phyloP scores from a whole-genome alignment of 2,113 vertebrate species.

The Myanophis thanlyinensis region DNA sequence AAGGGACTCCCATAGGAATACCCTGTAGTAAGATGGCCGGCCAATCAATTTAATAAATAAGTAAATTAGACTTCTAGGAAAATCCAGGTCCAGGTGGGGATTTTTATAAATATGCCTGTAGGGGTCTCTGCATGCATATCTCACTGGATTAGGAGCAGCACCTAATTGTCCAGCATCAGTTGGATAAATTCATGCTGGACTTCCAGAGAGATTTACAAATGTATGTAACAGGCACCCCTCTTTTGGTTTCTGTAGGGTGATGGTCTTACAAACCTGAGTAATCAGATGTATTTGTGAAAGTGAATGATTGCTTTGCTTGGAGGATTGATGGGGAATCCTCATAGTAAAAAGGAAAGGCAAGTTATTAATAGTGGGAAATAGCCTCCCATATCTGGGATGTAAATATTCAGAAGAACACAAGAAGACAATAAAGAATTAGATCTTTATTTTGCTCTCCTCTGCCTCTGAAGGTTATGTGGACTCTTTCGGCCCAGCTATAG shows the following conservation, averaged over 20 bases:
- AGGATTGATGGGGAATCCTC: background rate
- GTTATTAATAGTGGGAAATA: background rate
- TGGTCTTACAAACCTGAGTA: background rate
- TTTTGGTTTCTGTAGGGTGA: background rate
- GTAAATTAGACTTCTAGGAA: background rate
- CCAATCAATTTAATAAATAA: background rate
- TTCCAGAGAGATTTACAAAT: background rate
- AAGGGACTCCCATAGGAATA: background rate
- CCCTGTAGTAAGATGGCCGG: background rate
- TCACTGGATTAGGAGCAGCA: background rate
- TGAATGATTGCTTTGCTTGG: background rate
- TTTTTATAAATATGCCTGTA: background rate
- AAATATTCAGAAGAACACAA: background rate
- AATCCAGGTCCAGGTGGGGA: background rate
- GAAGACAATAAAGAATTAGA: background rate
- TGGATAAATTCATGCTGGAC: background rate
- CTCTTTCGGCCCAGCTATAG: background rate
- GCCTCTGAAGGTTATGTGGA: background rate
- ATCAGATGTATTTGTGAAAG: background rate
- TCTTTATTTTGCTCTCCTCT: background rate
- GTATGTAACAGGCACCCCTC: background rate
- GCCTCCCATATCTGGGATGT: background rate
- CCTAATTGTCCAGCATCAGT: background rate
- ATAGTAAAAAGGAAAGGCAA: background rate
- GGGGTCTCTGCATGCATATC: background rate